Base-by-base conservation (phyloP, 1,140 invertebrate genomes). In the Drosophila chauvacae region DNA sequence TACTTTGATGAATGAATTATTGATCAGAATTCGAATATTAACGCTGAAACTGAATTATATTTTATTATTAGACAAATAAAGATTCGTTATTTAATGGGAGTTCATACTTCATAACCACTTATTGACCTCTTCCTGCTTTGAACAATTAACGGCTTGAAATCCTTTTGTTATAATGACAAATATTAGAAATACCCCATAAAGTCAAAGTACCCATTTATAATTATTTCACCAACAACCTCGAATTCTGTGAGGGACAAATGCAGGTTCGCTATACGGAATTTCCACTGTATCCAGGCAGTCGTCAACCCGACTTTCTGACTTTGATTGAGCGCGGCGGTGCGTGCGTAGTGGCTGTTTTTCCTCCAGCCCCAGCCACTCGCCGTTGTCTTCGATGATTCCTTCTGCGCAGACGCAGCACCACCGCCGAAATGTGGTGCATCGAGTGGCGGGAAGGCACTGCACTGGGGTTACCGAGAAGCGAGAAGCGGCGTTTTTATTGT, bases 291-390 rank as follows among this genome's bases (percentile, higher is more conserved):
- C 14, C 13, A 10, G 53, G 28, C 66, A 74, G 74, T 75, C 81
- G 71, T 83, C 81, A 80, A 51, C 81, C 59, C 63, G 68, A 50
- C 51, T 44, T 61, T 65, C 47, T 78, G 85, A 90, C 85, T 90
- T 90, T 90, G 85, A 90, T 90, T 90, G 85, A 90, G 86, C 85
- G 75, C 81, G 80, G 78, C 76, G 79, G 75, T 79, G 75, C 81
- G 75, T 86, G 83, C 78, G 41, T 39, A 45, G 64, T 50, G 61
- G 58, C 39, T 55, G 66, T 33, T 55, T 18, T 26, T 20, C 16
- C 28, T 44, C 39, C 26, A n/a, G 10, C 55, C 20, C n/a, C 28
- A 35, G 66, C 39, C 44, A 26, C 47, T 61, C 20, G 30, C 26
- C n/a, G 28, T 28, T 53, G 35, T 26, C 28, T 41, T 18, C 60